These are phyloP conservation scores for Motacilla alba DNA, from an alignment of 2,113 vertebrate genomes.

Conservation along the genomic window DNA sequence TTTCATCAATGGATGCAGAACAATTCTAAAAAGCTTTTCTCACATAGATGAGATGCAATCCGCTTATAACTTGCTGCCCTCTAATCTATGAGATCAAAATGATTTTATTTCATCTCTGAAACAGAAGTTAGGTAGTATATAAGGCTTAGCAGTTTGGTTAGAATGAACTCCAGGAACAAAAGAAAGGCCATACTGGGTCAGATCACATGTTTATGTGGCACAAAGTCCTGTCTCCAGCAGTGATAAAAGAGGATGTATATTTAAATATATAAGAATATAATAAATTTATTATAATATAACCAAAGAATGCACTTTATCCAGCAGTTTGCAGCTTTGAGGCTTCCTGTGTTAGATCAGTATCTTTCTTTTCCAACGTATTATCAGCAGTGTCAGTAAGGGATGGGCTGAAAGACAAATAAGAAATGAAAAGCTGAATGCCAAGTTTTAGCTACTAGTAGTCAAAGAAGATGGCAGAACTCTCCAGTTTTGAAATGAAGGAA, in stretches of 20 bases:
- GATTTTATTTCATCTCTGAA: conserved; percentile 3
- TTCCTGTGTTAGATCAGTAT: neutral
- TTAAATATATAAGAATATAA: neutral
- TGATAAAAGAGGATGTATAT: neutral
- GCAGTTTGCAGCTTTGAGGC: neutral
- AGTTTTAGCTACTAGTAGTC: neutral
- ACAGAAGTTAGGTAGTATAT: neutral
- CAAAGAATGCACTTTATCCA: neutral
- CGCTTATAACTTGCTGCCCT: neutral
- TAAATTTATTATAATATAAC: neutral
- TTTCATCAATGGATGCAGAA: neutral
- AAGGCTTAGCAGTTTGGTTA: neutral
- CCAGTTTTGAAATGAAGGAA: neutral
- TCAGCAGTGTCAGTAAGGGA: neutral
- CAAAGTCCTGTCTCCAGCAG: neutral
- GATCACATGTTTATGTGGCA: neutral
- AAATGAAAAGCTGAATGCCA: neutral
- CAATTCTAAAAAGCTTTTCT: neutral
- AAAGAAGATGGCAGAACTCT: neutral
- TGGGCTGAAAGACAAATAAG: neutral
- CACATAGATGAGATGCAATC: neutral
- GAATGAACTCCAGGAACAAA: neutral
- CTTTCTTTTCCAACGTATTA: neutral
- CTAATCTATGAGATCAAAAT: neutral
- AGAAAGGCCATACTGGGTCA: neutral